Evolutionary conservation across 2,888 invertebrate species (phyloP).

Genomic region (Hyles lineata): DNA sequence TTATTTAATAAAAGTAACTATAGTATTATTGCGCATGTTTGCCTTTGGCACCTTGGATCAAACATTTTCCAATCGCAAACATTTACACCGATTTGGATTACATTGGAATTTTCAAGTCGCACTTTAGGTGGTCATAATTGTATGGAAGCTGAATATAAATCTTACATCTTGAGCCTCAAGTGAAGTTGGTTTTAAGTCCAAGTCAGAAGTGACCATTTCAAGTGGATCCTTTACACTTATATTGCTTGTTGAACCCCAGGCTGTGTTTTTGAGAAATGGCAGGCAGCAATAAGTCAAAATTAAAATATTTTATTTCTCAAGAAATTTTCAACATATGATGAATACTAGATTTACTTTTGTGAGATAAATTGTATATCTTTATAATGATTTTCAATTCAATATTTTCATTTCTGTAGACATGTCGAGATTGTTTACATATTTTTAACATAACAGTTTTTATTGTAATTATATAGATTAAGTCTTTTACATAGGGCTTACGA

Average conservation of each 20-base stretch:
- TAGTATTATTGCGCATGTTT: background rate
- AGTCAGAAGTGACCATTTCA: background rate
- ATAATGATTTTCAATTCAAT: too few species aligned
- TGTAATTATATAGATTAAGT: too few species aligned
- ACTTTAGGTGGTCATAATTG: background rate
- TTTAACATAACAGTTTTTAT: too few species aligned
- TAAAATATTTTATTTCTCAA: background rate
- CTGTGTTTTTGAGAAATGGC: background rate
- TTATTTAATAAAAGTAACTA: background rate
- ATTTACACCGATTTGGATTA: background rate
- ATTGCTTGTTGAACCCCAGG: background rate
- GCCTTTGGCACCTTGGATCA: background rate
- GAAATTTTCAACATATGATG: background rate
- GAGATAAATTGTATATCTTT: too few species aligned
- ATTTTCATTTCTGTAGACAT: too few species aligned
- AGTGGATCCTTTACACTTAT: background rate
- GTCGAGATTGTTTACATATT: too few species aligned
- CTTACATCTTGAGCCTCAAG: background rate
- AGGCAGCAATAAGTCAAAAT: background rate
- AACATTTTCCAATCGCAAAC: background rate
- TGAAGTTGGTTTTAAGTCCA: background rate
- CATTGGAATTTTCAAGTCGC: too few species aligned
- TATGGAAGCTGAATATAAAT: background rate
- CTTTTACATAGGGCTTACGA: too few species aligned
- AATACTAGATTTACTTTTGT: background rate